A percentile compares a stretch with the other conserved stretches of the same genome.
These are phyloP conservation scores for Falcunculus frontatus DNA, from an alignment of 2,113 vertebrate species.

Conservation along the genomic window DNA sequence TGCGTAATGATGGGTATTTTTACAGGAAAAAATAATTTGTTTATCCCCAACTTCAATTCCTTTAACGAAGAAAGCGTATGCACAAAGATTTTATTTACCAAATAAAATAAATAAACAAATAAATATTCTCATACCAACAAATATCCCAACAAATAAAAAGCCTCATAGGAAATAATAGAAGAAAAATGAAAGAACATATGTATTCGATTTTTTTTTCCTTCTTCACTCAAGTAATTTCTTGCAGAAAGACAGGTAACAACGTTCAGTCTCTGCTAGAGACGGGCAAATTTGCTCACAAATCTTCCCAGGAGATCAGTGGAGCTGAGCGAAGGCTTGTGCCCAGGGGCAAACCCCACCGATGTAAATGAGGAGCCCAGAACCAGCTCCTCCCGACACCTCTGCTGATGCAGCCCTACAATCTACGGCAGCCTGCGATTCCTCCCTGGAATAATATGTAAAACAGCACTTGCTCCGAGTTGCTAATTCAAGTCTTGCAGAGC, in stretches of 20 bases:
- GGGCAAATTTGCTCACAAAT: background rate
- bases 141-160: background rate
- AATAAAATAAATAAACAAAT: background rate
- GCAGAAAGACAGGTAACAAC: background rate
- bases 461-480: accelerated
- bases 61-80: background rate
- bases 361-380: background rate
- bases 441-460: background rate
- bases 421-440: background rate
- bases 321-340: background rate
- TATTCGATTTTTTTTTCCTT: background rate
- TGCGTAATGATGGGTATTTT: background rate
- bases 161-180: background rate
- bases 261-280: background rate
- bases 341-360: background rate
- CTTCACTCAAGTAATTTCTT: background rate
- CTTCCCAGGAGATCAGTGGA: constrained; percentile 29
- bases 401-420: background rate
- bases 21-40: background rate
- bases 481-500: background rate
- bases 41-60: background rate
- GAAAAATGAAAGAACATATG: background rate
- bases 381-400: background rate
- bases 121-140: background rate
- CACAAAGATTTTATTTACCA: background rate